Conservation (phyloP, 1,140 invertebrate genomes). For the Nephila pilipes region DNA sequence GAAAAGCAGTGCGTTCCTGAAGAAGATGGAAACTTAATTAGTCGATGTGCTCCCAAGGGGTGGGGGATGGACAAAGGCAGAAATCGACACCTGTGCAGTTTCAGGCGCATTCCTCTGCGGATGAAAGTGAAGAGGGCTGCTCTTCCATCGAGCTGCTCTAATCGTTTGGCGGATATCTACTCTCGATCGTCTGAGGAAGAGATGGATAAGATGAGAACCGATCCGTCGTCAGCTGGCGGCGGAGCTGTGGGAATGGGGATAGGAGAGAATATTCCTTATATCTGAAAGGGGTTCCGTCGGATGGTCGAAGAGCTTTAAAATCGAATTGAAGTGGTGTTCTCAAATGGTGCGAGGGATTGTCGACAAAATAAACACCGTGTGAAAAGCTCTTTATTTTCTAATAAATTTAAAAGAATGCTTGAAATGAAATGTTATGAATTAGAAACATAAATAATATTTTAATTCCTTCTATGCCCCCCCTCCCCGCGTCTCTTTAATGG, state of each 20-base stretch:
- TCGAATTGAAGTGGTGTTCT: not conserved
- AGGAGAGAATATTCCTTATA: not conserved
- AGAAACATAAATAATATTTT: no score
- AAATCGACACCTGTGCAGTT: slow-evolving; percentile 34
- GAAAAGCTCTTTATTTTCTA: no score
- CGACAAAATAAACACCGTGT: no score
- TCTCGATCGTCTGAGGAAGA: not conserved
- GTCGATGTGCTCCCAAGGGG: not conserved
- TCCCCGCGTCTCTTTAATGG: no score
- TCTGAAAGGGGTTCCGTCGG: not conserved
- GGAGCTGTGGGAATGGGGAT: not conserved
- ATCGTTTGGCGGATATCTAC: slow-evolving; percentile 12
- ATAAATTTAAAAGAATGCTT: no score
- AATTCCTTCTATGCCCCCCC: no score
- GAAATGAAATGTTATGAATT: no score
- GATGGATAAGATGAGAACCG: slow-evolving; percentile 1
- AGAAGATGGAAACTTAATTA: slow-evolving; percentile 39
- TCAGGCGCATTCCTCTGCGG: not conserved
- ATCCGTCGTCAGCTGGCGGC: not conserved
- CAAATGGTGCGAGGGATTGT: no score
- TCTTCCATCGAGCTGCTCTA: not conserved
- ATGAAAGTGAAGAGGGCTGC: not conserved
- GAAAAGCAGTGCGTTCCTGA: not conserved
- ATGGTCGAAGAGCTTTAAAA: not conserved
- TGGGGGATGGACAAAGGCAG: not conserved